Evolutionary conservation across 1,140 invertebrate species (phyloP).

Genomic region (Nylanderia fulva): DNA sequence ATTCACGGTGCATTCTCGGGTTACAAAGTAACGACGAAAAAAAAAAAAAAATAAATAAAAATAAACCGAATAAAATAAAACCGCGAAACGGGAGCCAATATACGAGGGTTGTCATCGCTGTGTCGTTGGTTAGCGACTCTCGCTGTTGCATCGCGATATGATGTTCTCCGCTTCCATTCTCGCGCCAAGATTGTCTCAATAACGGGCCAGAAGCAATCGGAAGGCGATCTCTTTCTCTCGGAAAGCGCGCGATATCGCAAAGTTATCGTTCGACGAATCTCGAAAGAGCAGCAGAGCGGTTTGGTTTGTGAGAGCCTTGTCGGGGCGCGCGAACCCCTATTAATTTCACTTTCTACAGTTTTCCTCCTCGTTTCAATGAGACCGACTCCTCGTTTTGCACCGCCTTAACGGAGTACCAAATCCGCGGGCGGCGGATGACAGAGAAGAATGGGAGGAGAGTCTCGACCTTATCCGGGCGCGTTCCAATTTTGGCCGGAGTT

Average conservation of each 20-base stretch:
- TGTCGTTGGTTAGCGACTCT: slow-evolving; percentile 22
- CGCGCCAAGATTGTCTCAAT: slow-evolving; percentile 23
- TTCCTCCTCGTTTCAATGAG: slow-evolving; percentile 10
- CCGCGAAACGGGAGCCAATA: slow-evolving; percentile 12
- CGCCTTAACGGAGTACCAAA: slow-evolving; percentile 30
- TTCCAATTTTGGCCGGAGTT: slow-evolving; percentile 47
- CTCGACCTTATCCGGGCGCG: not conserved
- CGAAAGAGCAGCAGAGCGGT: no score
- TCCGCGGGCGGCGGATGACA: slow-evolving; percentile 17
- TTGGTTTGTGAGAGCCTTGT: not conserved
- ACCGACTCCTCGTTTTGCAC: slow-evolving; percentile 13
- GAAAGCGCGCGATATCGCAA: not conserved
- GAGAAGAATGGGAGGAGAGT: slow-evolving; percentile 22
- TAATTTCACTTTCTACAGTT: slow-evolving; percentile 51
- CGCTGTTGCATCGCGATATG: slow-evolving; percentile 23
- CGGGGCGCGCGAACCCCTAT: slow-evolving; percentile 17
- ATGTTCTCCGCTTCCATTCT: not conserved
- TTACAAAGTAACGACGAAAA: not conserved
- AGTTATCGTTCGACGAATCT: slow-evolving; percentile 21
- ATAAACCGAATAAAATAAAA: no score
- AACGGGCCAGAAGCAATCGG: slow-evolving; percentile 3
- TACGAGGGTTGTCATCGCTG: slow-evolving; percentile 4
- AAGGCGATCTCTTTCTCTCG: not conserved
- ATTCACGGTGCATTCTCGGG: not conserved
- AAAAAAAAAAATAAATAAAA: no score